phyloP scores from a whole-genome alignment of 35 echinoderm and acorn worm genomes.

The Heliocidaris erythrogramma region DNA sequence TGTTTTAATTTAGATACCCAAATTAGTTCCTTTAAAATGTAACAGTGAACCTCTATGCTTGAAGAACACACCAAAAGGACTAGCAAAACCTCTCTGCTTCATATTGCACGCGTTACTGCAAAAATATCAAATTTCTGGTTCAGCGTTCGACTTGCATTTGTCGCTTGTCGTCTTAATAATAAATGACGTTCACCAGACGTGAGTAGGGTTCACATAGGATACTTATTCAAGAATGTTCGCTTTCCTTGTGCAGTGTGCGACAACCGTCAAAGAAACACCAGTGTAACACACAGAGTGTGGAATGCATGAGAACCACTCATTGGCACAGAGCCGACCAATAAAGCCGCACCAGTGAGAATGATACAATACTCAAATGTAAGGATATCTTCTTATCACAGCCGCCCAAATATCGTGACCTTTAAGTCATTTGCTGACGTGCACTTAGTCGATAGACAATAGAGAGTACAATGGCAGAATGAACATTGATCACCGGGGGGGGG shows the following conservation, averaged over 20 bases:
- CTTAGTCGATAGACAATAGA: not conserved
- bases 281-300: not conserved
- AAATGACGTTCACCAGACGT: slow-evolving; percentile 35
- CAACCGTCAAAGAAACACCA: not conserved
- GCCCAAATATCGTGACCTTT: slow-evolving; percentile 46
- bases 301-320: not conserved
- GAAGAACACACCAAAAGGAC: not conserved
- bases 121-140: slow-evolving; percentile 36
- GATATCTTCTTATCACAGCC: slow-evolving; percentile 38
- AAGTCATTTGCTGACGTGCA: not conserved
- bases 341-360: not conserved
- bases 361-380: slow-evolving; percentile 32
- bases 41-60: not conserved
- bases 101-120: not conserved
- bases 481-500: not conserved
- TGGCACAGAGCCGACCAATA: not conserved
- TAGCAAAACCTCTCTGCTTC: not conserved
- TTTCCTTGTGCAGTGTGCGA: not conserved
- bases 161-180: slow-evolving; percentile 25
- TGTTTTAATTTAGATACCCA: too few species aligned
- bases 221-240: not conserved
- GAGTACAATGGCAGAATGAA: not conserved
- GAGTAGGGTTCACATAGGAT: not conserved
- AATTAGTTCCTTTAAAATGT: not conserved
- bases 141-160: slow-evolving; percentile 25